Evolutionary conservation across 2,888 invertebrate species (phyloP), one percentile per base, ranked within the genome.

Genomic region (Drosophila vallismaia): DNA sequence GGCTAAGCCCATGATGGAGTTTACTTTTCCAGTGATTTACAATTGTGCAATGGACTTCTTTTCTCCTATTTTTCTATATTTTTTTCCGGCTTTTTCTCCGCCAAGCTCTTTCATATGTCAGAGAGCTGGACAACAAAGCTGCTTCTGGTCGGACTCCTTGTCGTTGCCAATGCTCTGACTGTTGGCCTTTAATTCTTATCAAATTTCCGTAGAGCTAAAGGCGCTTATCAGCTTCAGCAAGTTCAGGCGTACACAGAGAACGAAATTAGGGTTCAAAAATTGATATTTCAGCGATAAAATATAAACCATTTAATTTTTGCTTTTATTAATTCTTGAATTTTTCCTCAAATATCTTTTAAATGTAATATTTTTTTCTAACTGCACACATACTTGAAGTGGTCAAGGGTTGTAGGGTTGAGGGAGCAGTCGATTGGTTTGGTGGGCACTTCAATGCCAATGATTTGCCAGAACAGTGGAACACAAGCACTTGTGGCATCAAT

Each of bases 401-500:
- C 68, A 68, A 68, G 51, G 46, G 58, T n/a, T 52, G 52, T 31
- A 42, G 9, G 33, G 33, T 38, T 59, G 38, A 49, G 26, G 24
- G 6, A 4, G 42, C 4, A 31, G 24, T 48, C 44, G 48, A 53
- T 69, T 24, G 53, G 54, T 44, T 44, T 49, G 69, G 36, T 44
- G 59, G 69, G 31, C 68, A 53, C 68, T 69, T 68, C 59, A 69
- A 58, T 69, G 69, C 60, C 71, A 76, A 71, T 71, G 67, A 71
- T 60, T 69, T 59, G 59, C 69, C 59, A 69, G 69, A 44, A 69
- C 66, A 80, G 68, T 71, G 64, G 38, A 63, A 63, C 67, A 69
- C 69, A 67, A 71, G 76, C 79, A 81, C 75, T 81, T 81, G 79
- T 70, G 72, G 81, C 79, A 70, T 78, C 79, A 81, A 76, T 64